Percentiles rank a stretch among this genome's conserved stretches.
These are phyloP conservation scores for Pimpla rufipes DNA, from an alignment of 2,888 invertebrate genomes.

Conservation along the genomic window DNA sequence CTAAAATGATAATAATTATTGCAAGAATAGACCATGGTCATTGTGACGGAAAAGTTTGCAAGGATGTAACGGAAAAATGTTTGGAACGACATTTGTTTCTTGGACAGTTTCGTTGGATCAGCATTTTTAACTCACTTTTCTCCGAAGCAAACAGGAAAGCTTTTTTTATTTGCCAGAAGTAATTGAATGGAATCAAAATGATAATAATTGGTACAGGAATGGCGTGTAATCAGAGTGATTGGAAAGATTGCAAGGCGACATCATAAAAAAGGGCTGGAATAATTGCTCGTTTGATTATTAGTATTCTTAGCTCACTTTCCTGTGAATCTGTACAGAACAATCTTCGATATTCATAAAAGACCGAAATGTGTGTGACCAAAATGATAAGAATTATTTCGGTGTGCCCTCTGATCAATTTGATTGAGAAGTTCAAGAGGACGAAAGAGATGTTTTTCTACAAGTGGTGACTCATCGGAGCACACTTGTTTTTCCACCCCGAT, in stretches of 20 bases:
- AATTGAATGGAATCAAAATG: neutral
- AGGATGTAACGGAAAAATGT: neutral
- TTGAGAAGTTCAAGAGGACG: conserved; percentile 5
- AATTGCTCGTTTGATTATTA: neutral
- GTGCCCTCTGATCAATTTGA: conserved; percentile 15
- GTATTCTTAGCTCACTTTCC: conserved; percentile 2
- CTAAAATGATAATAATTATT: conserved; percentile 8
- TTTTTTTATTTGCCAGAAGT: neutral
- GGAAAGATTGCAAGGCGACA: neutral
- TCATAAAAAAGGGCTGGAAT: neutral
- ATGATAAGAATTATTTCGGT: conserved; percentile 29
- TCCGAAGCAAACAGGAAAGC: too few species aligned
- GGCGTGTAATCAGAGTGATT: conserved; percentile 20
- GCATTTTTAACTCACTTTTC: neutral
- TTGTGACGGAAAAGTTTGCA: neutral
- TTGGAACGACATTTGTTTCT: neutral
- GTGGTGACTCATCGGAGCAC: conserved; percentile 8
- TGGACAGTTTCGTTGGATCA: neutral
- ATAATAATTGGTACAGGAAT: conserved; percentile 15
- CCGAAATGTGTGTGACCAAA: too few species aligned
- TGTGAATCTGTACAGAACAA: too few species aligned
- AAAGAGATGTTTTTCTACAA: conserved; percentile 1
- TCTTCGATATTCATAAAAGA: neutral
- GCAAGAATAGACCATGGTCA: neutral
- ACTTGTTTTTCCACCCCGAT: conserved; percentile 8